Evolutionary conservation across 2,888 invertebrate genomes (phyloP).

Genomic region (Brachypterus glaber): DNA sequence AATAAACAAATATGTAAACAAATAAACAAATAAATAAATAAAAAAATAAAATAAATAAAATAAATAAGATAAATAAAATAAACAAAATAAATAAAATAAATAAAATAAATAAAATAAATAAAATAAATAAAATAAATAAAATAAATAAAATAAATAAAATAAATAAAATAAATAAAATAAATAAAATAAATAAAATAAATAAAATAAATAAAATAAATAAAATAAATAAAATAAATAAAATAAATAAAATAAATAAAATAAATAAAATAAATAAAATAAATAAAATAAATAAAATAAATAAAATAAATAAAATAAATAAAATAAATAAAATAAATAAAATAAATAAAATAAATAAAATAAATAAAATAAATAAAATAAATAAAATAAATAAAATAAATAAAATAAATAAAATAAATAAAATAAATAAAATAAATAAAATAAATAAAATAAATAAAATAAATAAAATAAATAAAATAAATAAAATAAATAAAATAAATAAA

Average conservation of each 20-base stretch:
- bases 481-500: not conserved
- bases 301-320: not conserved
- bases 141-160: not conserved
- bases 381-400: not conserved
- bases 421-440: not conserved
- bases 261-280: not conserved
- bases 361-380: not conserved
- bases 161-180: not conserved
- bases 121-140: not conserved
- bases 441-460: not conserved
- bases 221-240: not conserved
- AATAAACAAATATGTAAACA: constrained; percentile 1
- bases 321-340: not conserved
- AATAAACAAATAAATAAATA: too few species aligned
- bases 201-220: not conserved
- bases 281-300: not conserved
- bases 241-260: not conserved
- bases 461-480: not conserved
- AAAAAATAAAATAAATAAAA: not conserved
- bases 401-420: not conserved
- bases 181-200: not conserved
- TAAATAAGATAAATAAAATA: too few species aligned
- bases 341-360: not conserved
- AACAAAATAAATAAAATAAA: too few species aligned
- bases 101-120: not conserved